Conservation (phyloP, 2,888 invertebrate species). For the Thereva nobilitata region DNA sequence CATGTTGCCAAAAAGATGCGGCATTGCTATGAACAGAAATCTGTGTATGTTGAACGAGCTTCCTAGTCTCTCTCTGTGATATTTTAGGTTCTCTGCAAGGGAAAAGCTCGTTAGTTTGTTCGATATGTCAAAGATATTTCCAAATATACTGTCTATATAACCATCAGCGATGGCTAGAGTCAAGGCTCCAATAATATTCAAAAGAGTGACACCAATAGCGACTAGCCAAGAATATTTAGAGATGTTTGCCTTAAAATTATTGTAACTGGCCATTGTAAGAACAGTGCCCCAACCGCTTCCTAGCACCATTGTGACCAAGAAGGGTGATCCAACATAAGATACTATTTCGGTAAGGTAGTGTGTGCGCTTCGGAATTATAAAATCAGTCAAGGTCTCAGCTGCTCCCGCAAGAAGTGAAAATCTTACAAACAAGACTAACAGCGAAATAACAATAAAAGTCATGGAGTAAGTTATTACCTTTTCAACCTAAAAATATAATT, state of each 20-base stretch:
- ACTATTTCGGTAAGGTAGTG: not conserved
- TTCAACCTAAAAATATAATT: conserved; percentile 27
- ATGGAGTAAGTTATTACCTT: conserved; percentile 12
- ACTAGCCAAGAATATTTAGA: conserved; percentile 52
- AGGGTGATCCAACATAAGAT: conserved; percentile 36
- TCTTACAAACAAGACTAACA: not conserved
- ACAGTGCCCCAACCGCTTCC: conserved; percentile 85
- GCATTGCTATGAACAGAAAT: conserved; percentile 67
- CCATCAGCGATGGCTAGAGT: not conserved
- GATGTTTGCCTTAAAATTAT: conserved; percentile 73
- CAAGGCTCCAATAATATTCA: not conserved
- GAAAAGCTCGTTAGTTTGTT: not conserved
- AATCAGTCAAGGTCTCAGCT: not conserved
- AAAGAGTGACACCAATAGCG: not conserved
- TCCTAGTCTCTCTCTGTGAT: not conserved
- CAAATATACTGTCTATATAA: conserved; percentile 2
- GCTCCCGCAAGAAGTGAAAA: conserved; percentile 5
- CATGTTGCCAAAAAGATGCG: conserved; percentile 70
- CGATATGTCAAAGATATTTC: too few species aligned
- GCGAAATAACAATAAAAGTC: not conserved
- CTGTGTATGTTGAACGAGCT: not conserved
- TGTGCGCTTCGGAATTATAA: not conserved
- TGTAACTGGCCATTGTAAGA: conserved; percentile 81
- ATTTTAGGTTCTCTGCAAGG: not conserved
- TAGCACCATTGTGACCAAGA: conserved; percentile 69